Evolutionary conservation across 2,888 invertebrate species (phyloP), one percentile per base, ranked within the genome.

Genomic region (Tachina grossa): DNA sequence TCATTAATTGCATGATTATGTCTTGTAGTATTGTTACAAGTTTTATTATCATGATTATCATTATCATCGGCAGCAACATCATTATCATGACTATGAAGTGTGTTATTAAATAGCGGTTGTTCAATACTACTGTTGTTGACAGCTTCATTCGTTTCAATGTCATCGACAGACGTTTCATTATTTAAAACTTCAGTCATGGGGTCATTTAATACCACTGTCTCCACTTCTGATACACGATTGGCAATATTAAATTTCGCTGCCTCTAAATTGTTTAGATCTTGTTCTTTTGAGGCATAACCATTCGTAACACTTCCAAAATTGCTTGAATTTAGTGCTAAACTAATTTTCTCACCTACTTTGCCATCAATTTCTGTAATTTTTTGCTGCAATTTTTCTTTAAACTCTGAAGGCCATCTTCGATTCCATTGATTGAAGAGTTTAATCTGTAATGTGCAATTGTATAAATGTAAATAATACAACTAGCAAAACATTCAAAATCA

Each of bases 371-470:
- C 96, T 41, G 95, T 94, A 41, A 97, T 94, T 86, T 95, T 95
- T 78, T 94, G 94, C 51, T 96, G 93, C 47, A 97, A 93, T 87
- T 94, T 94, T 51, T 95, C 95, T 90, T 95, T 95, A 87, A 96
- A 95, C 86, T 95, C 95, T 61, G 94, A 94, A 9, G 95, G 94
- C 97, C 97, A 97, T 88, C 95, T 95, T 16, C 95, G 94, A 89
- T 95, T 96, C 97, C 97, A 97, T 92, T 97, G 96, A 89, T 95
- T 95, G 90, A 97, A 97, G 59, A 97, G 92, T 93, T 97, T 97
- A 66, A 96, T 95, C 96, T 96, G 91, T 86, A 93, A 92, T 68
- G 66, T 51, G 31, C 31, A 31, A 31, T 31, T 31, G 5, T 31
- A 31, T 31, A 31, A 3, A 31, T 31, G 31, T 31, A 31, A 31